Base-by-base conservation (phyloP, 2,888 invertebrate species). In the Lamellibrachia columna region DNA sequence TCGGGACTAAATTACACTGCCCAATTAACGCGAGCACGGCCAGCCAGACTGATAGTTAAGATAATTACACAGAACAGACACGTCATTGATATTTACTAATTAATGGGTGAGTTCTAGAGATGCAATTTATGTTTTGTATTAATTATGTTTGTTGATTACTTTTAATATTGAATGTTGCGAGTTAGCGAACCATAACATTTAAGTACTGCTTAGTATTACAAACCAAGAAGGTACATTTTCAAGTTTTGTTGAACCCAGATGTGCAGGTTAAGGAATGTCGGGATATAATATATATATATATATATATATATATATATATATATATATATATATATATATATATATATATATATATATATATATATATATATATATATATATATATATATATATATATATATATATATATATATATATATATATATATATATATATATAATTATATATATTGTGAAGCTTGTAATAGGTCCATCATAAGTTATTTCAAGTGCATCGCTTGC, bases 1-100 rank as follows among this genome's bases (percentile, higher is more conserved):
- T 75, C 75, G 75, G n/a, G 15, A 75, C 11, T 22, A 75, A n/a
- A 75, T 75, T 75, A 75, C 75, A 75, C n/a, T 75, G 75, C 22
- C 75, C 75, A 75, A 75, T 75, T 75, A 75, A n/a, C 75, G 75
- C 55, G n/a, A n/a, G 75, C 75, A 75, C 75, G 75, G 75, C 75
- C 75, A 75, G n/a, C 75, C 75, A 75, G 75, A 75, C 15, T 75
- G n/a, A 75, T 75, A 75, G 75, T 75, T 75, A 75, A n/a, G 75
- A 75, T 75, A 75, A 75, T 75, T 6, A 75, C 75, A 6, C 75
- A 75, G 75, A 6, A n/a, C 15, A 11, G 75, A 15, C 75, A 75
- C 75, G 3, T 22, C 75, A 22, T n/a, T 22, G 22, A 22, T 75
- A 75, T 15, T 75, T 75, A 22, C 75, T 75, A n/a, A 75, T 75